These are phyloP conservation scores for Dinothrombium tinctorium DNA, from an alignment of 1,140 invertebrate genomes.

Conservation along the genomic window DNA sequence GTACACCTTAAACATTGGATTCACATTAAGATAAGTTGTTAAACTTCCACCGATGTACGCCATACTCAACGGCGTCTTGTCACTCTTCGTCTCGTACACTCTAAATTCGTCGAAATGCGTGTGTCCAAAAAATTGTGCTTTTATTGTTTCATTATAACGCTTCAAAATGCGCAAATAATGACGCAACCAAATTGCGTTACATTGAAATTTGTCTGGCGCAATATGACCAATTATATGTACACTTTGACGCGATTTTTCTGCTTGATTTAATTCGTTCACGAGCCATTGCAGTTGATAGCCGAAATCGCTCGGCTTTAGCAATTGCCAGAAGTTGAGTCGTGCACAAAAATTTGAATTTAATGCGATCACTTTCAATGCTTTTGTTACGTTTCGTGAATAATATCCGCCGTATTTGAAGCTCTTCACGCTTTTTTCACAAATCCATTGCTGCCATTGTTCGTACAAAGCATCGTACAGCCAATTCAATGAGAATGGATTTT, in stretches of 20 bases:
- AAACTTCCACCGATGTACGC: slow-evolving; percentile 13
- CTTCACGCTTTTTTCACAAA: slow-evolving; percentile 12
- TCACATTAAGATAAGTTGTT: slow-evolving; percentile 57
- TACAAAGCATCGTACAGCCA: slow-evolving; percentile 23
- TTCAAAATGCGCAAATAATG: slow-evolving; percentile 8
- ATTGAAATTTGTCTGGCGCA: slow-evolving; percentile 4
- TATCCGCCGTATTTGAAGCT: slow-evolving; percentile 5
- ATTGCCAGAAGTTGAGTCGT: slow-evolving; percentile 8
- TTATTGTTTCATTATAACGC: slow-evolving; percentile 5
- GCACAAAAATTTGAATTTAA: slow-evolving; percentile 9
- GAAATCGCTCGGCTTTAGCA: background rate
- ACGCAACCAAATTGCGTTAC: slow-evolving; percentile 3
- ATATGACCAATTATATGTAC: slow-evolving; percentile 10
- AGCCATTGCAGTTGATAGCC: slow-evolving; percentile 8
- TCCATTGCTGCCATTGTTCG: slow-evolving; percentile 21
- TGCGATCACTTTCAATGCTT: slow-evolving; percentile 3
- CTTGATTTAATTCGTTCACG: background rate
- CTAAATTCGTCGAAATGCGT: slow-evolving; percentile 10
- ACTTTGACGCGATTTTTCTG: background rate
- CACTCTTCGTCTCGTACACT: too few species aligned
- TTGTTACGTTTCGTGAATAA: slow-evolving; percentile 12
- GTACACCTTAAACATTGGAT: slow-evolving; percentile 86
- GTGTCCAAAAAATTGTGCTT: slow-evolving; percentile 9
- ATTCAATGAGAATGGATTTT: slow-evolving; percentile 17
- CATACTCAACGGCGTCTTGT: slow-evolving; percentile 17